phyloP scores from a whole-genome alignment of 2,797 vertebrate genomes.

The Brachymystax lenok region DNA sequence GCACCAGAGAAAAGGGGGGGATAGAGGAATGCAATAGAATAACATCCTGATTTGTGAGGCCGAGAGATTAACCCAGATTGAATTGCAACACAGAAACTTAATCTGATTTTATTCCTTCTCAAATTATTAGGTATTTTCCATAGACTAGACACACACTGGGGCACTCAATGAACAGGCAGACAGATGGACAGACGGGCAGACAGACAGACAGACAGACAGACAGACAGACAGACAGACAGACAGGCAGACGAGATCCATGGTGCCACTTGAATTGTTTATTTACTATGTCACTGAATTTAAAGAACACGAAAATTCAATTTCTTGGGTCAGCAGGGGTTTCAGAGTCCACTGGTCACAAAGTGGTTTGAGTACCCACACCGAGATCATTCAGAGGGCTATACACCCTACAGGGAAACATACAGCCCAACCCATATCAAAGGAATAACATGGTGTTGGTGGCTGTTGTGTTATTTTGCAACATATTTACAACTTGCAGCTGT shows the following conservation, averaged over 20 bases:
- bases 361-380: not conserved
- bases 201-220: no score
- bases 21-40: not conserved
- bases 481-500: slow-evolving; percentile 36
- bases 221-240: no score
- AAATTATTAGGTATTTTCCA: not conserved
- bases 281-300: not conserved
- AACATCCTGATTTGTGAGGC: not conserved
- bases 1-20: not conserved
- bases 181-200: no score
- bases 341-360: slow-evolving; percentile 45
- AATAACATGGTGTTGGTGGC: slow-evolving; percentile 48
- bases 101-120: not conserved
- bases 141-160: no score
- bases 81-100: not conserved
- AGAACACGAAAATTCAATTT: not conserved
- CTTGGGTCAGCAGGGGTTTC: not conserved
- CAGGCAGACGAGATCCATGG: not conserved
- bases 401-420: slow-evolving; percentile 34
- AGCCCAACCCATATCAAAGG: slow-evolving; percentile 60
- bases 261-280: not conserved
- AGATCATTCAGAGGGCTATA: slow-evolving; percentile 12
- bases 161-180: no score
- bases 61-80: not conserved
- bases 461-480: slow-evolving; percentile 43